These are phyloP conservation scores for Chaetorhynchus papuensis DNA, from an alignment of 2,113 vertebrate species.

Conservation along the genomic window DNA sequence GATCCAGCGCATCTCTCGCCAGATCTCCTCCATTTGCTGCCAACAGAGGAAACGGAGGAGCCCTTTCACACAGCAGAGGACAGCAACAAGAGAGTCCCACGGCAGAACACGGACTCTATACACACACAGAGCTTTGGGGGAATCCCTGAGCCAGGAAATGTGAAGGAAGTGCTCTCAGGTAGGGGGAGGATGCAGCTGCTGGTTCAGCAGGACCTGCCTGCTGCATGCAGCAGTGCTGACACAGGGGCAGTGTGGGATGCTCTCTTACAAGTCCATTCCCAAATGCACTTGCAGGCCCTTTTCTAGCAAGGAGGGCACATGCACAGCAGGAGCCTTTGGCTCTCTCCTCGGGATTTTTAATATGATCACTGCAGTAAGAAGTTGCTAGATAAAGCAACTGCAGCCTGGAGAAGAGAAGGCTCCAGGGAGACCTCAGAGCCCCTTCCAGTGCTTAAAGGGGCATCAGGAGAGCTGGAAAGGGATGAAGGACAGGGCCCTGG, in stretches of 20 bases:
- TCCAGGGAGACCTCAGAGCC: not conserved
- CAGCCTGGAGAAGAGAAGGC: not conserved
- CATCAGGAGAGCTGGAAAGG: not conserved
- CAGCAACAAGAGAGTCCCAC: not conserved
- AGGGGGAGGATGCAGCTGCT: not conserved
- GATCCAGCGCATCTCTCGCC: conserved; percentile 89
- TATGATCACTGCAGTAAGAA: not conserved
- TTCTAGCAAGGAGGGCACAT: not conserved
- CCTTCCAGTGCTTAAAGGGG: not conserved
- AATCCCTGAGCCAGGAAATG: not conserved
- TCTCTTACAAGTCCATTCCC: not conserved
- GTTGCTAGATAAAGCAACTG: not conserved
- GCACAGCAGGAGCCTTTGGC: not conserved
- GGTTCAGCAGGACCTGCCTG: not conserved
- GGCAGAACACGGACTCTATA: not conserved
- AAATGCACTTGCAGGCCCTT: not conserved
- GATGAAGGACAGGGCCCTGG: not conserved
- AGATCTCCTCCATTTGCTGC: conserved; percentile 91
- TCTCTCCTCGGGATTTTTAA: not conserved
- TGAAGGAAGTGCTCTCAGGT: not conserved
- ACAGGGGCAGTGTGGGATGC: not conserved
- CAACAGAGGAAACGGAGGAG: not conserved
- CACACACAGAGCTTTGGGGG: not conserved
- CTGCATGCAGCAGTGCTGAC: not conserved
- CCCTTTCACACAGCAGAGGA: not conserved